Evolutionary conservation across 2,797 vertebrate genomes (phyloP).

Genomic region (Molossus alvarezi): DNA sequence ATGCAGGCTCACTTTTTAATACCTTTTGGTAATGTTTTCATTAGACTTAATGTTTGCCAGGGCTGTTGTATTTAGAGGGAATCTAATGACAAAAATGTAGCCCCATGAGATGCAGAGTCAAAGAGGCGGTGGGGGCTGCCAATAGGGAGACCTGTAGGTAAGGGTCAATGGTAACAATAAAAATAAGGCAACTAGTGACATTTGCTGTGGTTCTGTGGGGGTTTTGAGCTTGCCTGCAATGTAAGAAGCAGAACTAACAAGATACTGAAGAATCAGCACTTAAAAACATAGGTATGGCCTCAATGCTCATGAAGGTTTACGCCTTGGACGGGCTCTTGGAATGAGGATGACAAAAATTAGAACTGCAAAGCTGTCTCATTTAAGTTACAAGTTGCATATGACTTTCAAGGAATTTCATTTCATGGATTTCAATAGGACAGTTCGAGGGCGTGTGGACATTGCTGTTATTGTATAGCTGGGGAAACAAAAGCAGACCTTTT

Average conservation of each 20-base stretch:
- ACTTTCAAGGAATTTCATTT: slow-evolving; percentile 44
- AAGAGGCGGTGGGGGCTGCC: background rate
- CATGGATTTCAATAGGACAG: slow-evolving; percentile 3
- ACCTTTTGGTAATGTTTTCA: slow-evolving; percentile 79
- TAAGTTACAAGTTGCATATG: background rate
- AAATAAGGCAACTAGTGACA: background rate
- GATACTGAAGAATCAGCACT: background rate
- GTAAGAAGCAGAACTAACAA: slow-evolving; percentile 4
- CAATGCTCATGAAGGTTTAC: background rate
- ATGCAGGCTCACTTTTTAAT: slow-evolving; percentile 79
- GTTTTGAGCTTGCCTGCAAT: background rate
- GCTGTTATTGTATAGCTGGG: background rate
- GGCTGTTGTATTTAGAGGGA: slow-evolving; percentile 54
- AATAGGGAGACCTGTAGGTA: background rate
- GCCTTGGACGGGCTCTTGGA: background rate
- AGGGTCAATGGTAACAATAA: slow-evolving; percentile 2
- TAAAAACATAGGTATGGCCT: background rate
- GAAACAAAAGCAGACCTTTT: slow-evolving; percentile 62
- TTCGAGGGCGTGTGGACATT: background rate
- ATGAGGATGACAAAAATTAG: background rate
- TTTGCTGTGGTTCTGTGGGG: background rate
- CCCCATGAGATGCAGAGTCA: background rate
- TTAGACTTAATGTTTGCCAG: slow-evolving; percentile 68
- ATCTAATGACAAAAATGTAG: slow-evolving; percentile 68
- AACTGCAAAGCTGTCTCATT: background rate